Conservation (phyloP, 2,113 vertebrate species). For the Cyprinodon variegatus region DNA sequence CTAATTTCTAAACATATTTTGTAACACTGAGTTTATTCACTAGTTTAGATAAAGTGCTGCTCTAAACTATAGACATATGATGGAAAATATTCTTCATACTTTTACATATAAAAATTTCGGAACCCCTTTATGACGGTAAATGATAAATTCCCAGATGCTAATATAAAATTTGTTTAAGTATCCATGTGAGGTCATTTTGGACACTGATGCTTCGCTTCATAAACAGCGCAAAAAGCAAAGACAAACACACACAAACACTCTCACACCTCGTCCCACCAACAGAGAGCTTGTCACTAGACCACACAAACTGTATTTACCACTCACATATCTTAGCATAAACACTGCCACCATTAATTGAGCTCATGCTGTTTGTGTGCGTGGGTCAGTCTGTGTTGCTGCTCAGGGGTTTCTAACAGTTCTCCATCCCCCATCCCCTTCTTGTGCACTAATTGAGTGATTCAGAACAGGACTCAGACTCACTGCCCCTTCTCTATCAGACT, state of each 20-base stretch:
- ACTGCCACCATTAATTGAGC: slow-evolving; percentile 72
- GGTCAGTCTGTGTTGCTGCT: slow-evolving; percentile 26
- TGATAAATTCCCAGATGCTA: neutral
- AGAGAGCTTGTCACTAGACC: slow-evolving; percentile 65
- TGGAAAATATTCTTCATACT: neutral
- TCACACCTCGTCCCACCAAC: slow-evolving; percentile 48
- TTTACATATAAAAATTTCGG: neutral
- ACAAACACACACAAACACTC: slow-evolving; percentile 45
- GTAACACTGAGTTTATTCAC: neutral
- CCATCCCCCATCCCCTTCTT: slow-evolving; percentile 11
- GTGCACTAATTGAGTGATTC: slow-evolving; percentile 77
- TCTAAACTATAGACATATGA: neutral
- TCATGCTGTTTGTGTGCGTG: slow-evolving; percentile 49
- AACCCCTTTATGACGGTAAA: neutral
- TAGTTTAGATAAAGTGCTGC: neutral
- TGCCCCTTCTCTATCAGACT: slow-evolving; percentile 70
- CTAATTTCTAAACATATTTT: neutral
- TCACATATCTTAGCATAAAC: slow-evolving; percentile 69
- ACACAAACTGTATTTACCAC: slow-evolving; percentile 82
- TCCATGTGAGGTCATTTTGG: slow-evolving; percentile 12
- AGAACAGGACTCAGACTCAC: slow-evolving; percentile 72
- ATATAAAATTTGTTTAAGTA: neutral
- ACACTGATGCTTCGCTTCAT: slow-evolving; percentile 41
- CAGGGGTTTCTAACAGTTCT: slow-evolving; percentile 37
- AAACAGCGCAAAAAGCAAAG: slow-evolving; percentile 36